These are phyloP conservation scores for Mirza zaza DNA, from an alignment of 2,113 vertebrate species.

Conservation along the genomic window DNA sequence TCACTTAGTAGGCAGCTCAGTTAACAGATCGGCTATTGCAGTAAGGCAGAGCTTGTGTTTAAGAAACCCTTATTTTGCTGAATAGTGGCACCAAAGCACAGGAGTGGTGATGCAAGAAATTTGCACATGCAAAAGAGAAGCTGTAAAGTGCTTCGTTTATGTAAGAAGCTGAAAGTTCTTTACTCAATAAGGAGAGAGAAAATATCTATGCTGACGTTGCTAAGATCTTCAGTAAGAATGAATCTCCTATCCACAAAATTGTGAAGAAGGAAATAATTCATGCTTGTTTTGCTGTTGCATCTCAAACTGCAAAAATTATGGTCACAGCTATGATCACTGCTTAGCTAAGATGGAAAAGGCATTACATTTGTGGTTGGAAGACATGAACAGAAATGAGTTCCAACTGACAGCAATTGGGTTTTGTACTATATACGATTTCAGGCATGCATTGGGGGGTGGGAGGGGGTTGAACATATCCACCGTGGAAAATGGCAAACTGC, in stretches of 20 bases:
- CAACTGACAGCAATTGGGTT: neutral
- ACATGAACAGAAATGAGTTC: neutral
- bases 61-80: neutral
- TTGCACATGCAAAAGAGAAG: neutral
- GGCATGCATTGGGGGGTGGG: neutral
- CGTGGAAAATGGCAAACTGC: neutral
- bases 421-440: neutral
- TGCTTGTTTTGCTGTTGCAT: neutral
- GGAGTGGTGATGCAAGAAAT: neutral
- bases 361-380: neutral
- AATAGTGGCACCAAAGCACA: neutral
- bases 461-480: fast-evolving
- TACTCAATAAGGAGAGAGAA: neutral
- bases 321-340: neutral
- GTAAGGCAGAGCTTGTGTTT: neutral
- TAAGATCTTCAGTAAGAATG: neutral
- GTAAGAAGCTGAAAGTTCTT: neutral
- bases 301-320: neutral
- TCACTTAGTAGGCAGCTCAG: neutral
- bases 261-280: neutral
- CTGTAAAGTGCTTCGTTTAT: neutral
- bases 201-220: neutral
- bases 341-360: neutral
- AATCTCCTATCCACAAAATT: neutral
- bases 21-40: neutral